Percentiles rank a stretch among this genome's conserved stretches.
Evolutionary conservation across 2,797 vertebrate genomes (phyloP).

Genomic region (Catostomus latipinnis): DNA sequence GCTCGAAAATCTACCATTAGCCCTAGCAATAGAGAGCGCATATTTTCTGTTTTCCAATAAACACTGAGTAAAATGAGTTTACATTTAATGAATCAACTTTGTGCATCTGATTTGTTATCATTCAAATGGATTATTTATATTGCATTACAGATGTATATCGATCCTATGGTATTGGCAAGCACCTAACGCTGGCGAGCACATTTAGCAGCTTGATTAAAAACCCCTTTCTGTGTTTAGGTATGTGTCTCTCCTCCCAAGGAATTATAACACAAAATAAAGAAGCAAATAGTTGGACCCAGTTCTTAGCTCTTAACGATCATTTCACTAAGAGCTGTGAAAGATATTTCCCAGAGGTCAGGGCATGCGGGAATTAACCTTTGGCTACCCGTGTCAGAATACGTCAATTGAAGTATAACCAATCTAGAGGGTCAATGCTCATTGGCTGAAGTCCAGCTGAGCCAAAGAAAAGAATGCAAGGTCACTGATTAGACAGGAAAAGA

Average conservation of each 20-base stretch:
- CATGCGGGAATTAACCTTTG: slow-evolving; percentile 45
- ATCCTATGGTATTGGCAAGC: background rate
- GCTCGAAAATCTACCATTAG: no score
- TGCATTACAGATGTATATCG: background rate
- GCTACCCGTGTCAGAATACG: background rate
- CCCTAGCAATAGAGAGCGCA: no score
- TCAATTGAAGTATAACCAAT: background rate
- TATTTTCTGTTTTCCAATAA: no score
- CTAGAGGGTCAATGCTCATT: background rate
- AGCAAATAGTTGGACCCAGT: no score
- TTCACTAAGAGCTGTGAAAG: slow-evolving; percentile 66
- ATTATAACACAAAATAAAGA: slow-evolving; percentile 3
- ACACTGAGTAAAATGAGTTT: no score
- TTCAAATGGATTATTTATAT: no score
- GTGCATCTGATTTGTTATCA: no score
- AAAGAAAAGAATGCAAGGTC: background rate
- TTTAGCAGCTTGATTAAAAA: slow-evolving; percentile 17
- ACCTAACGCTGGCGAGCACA: background rate
- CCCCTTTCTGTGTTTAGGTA: slow-evolving; percentile 37
- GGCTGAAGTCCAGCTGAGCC: background rate
- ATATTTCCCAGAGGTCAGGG: slow-evolving; percentile 63
- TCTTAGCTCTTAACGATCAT: slow-evolving; percentile 37
- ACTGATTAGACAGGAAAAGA: background rate
- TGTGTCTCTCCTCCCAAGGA: slow-evolving; percentile 37
- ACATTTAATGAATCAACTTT: no score